phyloP scores from a whole-genome alignment of 2,888 invertebrate species.

The Ichneumoninae sp. region DNA sequence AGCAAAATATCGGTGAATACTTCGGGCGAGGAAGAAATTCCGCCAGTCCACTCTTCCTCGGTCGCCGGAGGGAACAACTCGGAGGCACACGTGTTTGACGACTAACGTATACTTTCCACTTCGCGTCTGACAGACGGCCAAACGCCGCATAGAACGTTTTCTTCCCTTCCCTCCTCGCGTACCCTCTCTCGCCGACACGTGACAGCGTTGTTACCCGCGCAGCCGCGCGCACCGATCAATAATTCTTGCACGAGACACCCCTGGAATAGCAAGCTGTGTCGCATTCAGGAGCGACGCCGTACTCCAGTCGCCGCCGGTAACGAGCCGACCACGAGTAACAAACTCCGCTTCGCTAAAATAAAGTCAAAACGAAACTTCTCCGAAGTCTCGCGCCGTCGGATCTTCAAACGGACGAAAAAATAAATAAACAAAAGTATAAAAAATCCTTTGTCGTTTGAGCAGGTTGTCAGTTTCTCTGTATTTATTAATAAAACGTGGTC shows the following conservation, averaged over 20 bases:
- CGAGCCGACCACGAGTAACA: conserved; percentile 38
- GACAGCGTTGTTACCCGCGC: conserved; percentile 72
- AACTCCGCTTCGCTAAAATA: not conserved
- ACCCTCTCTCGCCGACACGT: conserved; percentile 70
- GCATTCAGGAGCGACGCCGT: not conserved
- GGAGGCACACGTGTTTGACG: conserved; percentile 69
- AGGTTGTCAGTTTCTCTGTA: conserved; percentile 65
- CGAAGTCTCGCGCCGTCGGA: not conserved
- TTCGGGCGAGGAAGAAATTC: not conserved
- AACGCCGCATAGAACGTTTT: conserved; percentile 66
- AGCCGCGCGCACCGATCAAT: conserved; percentile 76
- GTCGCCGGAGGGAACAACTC: conserved; percentile 53
- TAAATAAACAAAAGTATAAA: not conserved
- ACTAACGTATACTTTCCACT: conserved; percentile 61
- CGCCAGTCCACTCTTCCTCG: conserved; percentile 30
- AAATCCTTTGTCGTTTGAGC: conserved; percentile 68
- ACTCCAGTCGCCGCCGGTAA: conserved; percentile 57
- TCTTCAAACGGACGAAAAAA: not conserved
- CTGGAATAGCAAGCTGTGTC: conserved; percentile 42
- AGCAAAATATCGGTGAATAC: not conserved
- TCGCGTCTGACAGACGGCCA: conserved; percentile 62
- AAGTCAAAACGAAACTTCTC: not conserved
- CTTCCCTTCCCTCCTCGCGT: conserved; percentile 51
- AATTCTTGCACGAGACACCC: conserved; percentile 46
- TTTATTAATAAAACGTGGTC: conserved; percentile 70